These are phyloP conservation scores for Crenuchus spilurus DNA, from an alignment of 2,797 vertebrate species.

Conservation along the genomic window DNA sequence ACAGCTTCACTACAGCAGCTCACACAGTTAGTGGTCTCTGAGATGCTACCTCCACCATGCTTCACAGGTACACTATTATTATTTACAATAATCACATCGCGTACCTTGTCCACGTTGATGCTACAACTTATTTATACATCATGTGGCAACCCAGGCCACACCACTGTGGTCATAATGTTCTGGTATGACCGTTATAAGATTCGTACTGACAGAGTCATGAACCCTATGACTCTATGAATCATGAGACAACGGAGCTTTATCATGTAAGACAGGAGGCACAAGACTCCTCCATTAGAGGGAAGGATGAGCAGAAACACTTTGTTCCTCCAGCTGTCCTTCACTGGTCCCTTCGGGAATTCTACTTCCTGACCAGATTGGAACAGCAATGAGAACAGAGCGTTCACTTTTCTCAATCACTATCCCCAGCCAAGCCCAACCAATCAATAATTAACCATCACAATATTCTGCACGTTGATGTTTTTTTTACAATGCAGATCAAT, in stretches of 20 bases:
- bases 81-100: no score
- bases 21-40: no score
- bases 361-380: conserved; percentile 3
- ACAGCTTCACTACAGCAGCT: no score
- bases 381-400: conserved; percentile 14
- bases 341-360: conserved; percentile 29
- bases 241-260: background rate
- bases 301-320: conserved; percentile 46
- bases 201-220: background rate
- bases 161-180: no score
- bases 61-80: no score
- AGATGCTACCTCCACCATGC: no score
- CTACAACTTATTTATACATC: no score
- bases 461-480: conserved; percentile 26
- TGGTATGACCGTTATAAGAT: no score
- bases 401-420: conserved; percentile 28
- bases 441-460: conserved; percentile 47
- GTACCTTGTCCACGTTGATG: no score
- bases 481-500: conserved; percentile 24
- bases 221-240: conserved; percentile 21
- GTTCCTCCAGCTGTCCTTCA: conserved; percentile 42
- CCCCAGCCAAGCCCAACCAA: conserved; percentile 24
- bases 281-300: conserved; percentile 43
- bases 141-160: no score
- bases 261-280: conserved; percentile 10